phyloP scores from a whole-genome alignment of 2,888 invertebrate species.

The Lasioglossum calceatum region DNA sequence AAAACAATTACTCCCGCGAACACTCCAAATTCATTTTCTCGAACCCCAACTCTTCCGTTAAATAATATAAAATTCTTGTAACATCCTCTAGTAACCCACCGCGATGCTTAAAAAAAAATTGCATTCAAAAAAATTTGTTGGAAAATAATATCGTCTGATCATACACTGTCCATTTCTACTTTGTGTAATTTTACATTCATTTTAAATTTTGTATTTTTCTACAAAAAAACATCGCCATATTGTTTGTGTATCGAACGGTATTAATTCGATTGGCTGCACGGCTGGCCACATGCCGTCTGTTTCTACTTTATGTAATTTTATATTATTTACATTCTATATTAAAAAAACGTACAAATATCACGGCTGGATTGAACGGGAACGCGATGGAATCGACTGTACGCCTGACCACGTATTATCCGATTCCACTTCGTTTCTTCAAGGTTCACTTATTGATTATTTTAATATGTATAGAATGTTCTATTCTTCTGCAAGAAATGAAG shows the following conservation, averaged over 20 bases:
- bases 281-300: not conserved
- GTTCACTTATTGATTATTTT: not conserved
- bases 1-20: not conserved
- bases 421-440: not conserved
- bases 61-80: not conserved
- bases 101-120: too few relatives aligned
- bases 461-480: not conserved
- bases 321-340: not conserved
- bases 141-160: not conserved
- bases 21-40: not conserved
- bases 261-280: not conserved
- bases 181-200: not conserved
- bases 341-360: not conserved
- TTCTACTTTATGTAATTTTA: not conserved
- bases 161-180: not conserved
- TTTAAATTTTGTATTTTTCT: not conserved
- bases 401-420: not conserved
- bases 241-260: not conserved
- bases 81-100: not conserved
- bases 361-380: not conserved
- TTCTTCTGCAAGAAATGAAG: not conserved
- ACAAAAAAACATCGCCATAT: not conserved
- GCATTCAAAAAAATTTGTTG: too few relatives aligned
- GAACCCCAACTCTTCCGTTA: not conserved
- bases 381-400: not conserved